Base-by-base conservation (phyloP, 37 sponge, comb jelly and placozoan genomes). In the Amphimedon queenslandica region DNA sequence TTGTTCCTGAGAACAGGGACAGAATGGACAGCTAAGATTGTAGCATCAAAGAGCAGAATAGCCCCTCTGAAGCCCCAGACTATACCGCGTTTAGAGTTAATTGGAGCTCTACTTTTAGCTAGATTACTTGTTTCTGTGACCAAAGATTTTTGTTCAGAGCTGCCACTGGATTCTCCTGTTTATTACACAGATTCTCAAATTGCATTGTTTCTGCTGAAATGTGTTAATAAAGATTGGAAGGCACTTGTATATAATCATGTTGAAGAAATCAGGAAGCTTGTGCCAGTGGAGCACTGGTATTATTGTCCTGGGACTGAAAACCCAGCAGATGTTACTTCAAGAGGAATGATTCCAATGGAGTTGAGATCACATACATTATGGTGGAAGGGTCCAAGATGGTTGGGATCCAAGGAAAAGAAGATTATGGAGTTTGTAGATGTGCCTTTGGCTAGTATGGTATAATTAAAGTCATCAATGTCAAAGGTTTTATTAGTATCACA, bases 151-250 rank as follows among this genome's bases (percentile, higher is more conserved):
- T 30, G 21, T 28, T 37, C 68, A 35, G 35, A 25, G 34, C 25
- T 67, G 68, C 11, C 38, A 25, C 40, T 67, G 36, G 25, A 8
- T 37, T 11, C 33, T 37, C 68, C 39, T 21, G 27, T 37, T 38
- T 67, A 37, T 33, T 67, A 38, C 68, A 67, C 68, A 5, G 68
- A 67, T 33, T 67, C 68, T 25, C 37, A 67, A 34, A 37, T 67
- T 33, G 68, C 24, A 34, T 33, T 29, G 35, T 67, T 35, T 28
- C 31, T 30, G 66, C 27, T 65, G 21, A 30, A 30, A 23, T 30
- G 66, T 35, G 21, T n/a, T n/a, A 13, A 47, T 18, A 65, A 34
- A 34, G 30, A 65, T 32, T 65, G 66, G 66, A 65, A 34, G 31
- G 33, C 33, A 34, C 31, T 65, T 65, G 66, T 65, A 23, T 34